Conservation (phyloP, 2,797 vertebrate species). For the Poecile montanus region DNA sequence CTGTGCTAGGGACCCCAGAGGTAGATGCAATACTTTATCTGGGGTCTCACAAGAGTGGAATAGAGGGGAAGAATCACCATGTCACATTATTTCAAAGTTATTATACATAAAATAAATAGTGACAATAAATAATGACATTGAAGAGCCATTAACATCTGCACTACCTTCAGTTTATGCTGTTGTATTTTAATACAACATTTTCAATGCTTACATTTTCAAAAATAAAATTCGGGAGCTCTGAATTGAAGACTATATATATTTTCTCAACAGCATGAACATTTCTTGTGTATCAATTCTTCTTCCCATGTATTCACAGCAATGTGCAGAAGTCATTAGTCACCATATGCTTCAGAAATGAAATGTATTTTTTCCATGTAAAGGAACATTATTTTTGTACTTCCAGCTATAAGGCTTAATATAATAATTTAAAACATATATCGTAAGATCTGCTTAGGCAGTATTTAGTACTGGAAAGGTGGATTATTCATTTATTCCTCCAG, state of each 20-base stretch:
- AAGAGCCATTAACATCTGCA: not conserved
- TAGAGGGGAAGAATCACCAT: not conserved
- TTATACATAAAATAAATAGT: not conserved
- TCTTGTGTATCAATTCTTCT: not conserved
- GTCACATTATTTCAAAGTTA: not conserved
- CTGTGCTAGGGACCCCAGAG: not conserved
- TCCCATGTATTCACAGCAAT: not conserved
- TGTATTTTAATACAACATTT: not conserved
- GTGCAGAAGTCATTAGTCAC: not conserved
- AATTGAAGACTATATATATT: not conserved
- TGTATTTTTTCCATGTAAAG: not conserved
- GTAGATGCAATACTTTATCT: not conserved
- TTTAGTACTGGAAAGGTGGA: not conserved
- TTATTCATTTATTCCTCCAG: not conserved
- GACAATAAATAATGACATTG: not conserved
- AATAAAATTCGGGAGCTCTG: not conserved
- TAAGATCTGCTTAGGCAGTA: not conserved
- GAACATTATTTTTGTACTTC: not conserved
- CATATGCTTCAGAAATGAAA: not conserved
- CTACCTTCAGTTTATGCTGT: not conserved
- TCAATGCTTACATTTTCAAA: not conserved
- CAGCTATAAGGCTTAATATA: not conserved
- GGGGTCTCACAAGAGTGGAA: not conserved
- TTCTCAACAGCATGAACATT: not conserved
- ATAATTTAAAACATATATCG: not conserved